Percentiles rank a stretch among this genome's conserved stretches.
Evolutionary conservation across 2,113 vertebrate genomes (phyloP).

Genomic region (Semnopithecus entellus): DNA sequence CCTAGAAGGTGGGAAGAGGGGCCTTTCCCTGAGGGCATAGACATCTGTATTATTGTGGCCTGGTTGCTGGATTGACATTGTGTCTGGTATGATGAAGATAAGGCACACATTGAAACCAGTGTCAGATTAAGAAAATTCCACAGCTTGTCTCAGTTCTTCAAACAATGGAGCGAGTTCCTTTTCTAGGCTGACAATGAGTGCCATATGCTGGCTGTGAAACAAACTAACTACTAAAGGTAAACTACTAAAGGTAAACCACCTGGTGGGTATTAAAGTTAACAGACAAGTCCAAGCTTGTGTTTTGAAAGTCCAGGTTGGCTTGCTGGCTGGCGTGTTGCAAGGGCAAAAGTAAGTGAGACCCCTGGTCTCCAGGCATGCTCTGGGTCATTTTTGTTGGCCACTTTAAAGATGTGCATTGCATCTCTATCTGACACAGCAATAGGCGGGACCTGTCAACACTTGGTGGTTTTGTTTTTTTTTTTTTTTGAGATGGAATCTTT

Average conservation of each 20-base stretch:
- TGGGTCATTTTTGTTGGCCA: slow-evolving; percentile 90
- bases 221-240: slow-evolving; percentile 91
- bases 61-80: neutral
- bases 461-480: neutral
- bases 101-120: neutral
- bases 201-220: slow-evolving; percentile 92
- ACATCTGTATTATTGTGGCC: neutral
- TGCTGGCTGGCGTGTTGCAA: slow-evolving; percentile 90
- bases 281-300: slow-evolving; percentile 90
- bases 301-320: slow-evolving; percentile 92
- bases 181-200: slow-evolving; percentile 89
- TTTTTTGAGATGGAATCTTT: too few relatives aligned
- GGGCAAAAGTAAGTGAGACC: slow-evolving; percentile 91
- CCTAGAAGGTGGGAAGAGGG: slow-evolving; percentile 39
- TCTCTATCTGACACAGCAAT: slow-evolving; percentile 90
- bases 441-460: slow-evolving; percentile 89
- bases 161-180: slow-evolving; percentile 88
- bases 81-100: neutral
- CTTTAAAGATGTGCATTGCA: slow-evolving; percentile 91
- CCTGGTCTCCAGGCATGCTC: slow-evolving; percentile 89
- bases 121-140: slow-evolving; percentile 86
- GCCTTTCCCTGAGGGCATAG: neutral
- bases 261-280: slow-evolving; percentile 91
- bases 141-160: slow-evolving; percentile 89
- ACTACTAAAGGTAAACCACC: slow-evolving; percentile 87